These are phyloP conservation scores for Prinia subflava DNA, from an alignment of 2,113 vertebrate species.

Conservation along the genomic window DNA sequence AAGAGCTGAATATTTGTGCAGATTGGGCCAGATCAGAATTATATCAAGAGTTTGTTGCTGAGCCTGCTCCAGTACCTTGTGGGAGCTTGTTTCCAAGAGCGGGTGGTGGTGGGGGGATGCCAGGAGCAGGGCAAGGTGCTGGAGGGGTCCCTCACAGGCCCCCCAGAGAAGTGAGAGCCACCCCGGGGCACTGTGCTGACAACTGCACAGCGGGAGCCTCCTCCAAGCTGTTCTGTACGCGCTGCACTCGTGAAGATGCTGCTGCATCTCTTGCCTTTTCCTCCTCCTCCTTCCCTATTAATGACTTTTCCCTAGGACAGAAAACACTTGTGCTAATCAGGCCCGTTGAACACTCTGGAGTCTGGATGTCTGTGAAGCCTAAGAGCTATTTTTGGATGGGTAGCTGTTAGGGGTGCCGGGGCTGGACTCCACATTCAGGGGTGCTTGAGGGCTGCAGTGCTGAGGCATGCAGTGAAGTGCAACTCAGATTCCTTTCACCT, in stretches of 20 bases:
- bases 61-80: not conserved
- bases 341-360: not conserved
- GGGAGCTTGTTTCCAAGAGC: not conserved
- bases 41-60: not conserved
- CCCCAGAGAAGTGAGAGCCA: not conserved
- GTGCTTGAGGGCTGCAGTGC: not conserved
- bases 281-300: not conserved
- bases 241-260: not conserved
- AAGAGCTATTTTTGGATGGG: not conserved
- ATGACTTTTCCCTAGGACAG: not conserved
- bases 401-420: not conserved
- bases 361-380: not conserved
- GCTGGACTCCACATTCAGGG: not conserved
- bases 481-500: not conserved
- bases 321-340: not conserved
- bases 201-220: not conserved
- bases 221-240: not conserved
- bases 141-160: not conserved
- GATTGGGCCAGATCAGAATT: not conserved
- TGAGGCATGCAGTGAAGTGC: not conserved
- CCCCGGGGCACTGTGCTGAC: not conserved
- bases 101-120: not conserved
- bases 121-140: not conserved
- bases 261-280: constrained; percentile 8
- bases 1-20: not conserved